phyloP scores from a whole-genome alignment of 2,888 invertebrate genomes.

The Hipparchia sbordonii region DNA sequence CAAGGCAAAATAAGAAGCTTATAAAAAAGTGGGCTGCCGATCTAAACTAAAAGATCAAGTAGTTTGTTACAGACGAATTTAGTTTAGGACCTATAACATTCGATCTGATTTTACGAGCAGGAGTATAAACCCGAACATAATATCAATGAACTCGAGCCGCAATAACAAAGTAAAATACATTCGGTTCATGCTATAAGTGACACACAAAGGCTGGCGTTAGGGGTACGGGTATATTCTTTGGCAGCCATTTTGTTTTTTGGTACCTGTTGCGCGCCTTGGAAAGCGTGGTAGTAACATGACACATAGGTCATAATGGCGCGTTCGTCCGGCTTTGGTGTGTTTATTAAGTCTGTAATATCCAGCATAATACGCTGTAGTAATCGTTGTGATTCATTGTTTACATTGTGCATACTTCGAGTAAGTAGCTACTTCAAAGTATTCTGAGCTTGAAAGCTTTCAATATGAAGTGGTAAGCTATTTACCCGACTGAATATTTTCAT shows the following conservation, averaged over 20 bases:
- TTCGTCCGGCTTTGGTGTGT: conserved; percentile 99
- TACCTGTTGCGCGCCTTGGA: conserved; percentile 99
- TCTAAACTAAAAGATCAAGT: background rate
- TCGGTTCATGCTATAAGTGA: conserved; percentile 75
- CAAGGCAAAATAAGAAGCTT: no score
- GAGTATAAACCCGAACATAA: conserved; percentile 49
- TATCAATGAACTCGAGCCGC: conserved; percentile 37
- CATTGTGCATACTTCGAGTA: conserved; percentile 6
- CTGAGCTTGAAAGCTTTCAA: conserved; percentile 19
- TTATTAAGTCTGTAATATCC: conserved; percentile 96
- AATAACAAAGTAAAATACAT: conserved; percentile 45
- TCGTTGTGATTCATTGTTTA: conserved; percentile 34
- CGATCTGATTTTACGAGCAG: conserved; percentile 37
- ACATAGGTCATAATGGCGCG: conserved; percentile 99
- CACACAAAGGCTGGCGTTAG: conserved; percentile 78
- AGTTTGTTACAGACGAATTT: background rate
- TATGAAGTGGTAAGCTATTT: background rate
- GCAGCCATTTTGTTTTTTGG: conserved; percentile 62
- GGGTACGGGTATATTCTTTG: conserved; percentile 63
- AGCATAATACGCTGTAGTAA: conserved; percentile 40
- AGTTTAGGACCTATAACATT: background rate
- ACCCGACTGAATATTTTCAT: background rate
- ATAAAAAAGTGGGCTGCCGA: background rate
- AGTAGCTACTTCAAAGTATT: background rate
- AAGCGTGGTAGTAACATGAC: conserved; percentile 99